Base-by-base conservation (phyloP, 1,140 invertebrate genomes). In the Rhopalosiphum maidis region DNA sequence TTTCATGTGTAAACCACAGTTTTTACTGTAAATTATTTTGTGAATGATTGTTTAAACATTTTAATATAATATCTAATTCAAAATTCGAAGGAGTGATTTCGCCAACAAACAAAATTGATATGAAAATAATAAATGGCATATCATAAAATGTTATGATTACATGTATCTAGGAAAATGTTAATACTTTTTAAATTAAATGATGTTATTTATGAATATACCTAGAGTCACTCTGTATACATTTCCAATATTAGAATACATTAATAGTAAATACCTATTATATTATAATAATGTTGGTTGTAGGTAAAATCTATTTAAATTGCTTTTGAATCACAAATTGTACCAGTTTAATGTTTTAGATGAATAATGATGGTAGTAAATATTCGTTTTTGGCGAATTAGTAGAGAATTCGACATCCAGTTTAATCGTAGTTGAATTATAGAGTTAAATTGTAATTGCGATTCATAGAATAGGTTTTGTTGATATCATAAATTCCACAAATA, bases 291-390 rank as follows among this genome's bases (percentile, higher is more conserved):
- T 87, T 21, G 30, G 21, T 35, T 25, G 37, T 37, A 54, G 87
- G 48, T n/a, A 54, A 89, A 89, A 89, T 89, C 48, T 89, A 89
- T 89, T 89, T 89, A 89, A 88, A 89, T 46, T 54, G 87, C n/a
- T 46, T 89, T 89, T 37, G 87, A 37, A 89, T 89, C n/a, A 37
- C n/a, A 54, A 23, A 54, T 54, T 89, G n/a, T 25, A 37, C 46
- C 22, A 37, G 22, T 54, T 89, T 54, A 89, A 89, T 89, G 22
- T 89, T 89, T 37, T 89, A 54, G 87, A 88, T 51, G 86, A 88
- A 88, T 88, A 51, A 88, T 88, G 30, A 88, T 51, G 15, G 37
- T 54, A 89, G 87, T 89, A 89, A 89, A 89, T 89, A 89, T 51
- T 89, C 48, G 87, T 89, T 54, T 88, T 89, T 89, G 87, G n/a